Base-by-base conservation (phyloP, 2,113 vertebrate species). In the Leucopsar rothschildi region DNA sequence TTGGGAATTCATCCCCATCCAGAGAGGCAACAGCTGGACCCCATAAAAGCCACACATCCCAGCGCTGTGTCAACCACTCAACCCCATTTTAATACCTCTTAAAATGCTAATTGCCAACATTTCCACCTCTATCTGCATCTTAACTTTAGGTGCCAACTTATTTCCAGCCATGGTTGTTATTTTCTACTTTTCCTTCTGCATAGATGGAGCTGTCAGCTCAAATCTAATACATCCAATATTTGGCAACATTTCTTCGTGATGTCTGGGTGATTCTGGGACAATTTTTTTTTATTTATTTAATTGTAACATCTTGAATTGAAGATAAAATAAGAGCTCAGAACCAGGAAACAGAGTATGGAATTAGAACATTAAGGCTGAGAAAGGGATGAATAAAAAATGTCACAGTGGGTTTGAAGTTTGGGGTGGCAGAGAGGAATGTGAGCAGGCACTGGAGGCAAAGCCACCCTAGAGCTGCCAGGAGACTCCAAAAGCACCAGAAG, bases 241-340 rank as follows among this genome's bases (percentile, higher is more conserved):
- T 56, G 76, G 84, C 61, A 92, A 52, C 94, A 86, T 37, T 86
- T 66, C 47, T 56, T 69, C 2, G 1, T 24, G 56, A 63, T 82
- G 91, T 94, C 65, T 49, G 49, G 33, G 77, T 50, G 5, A 6
- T 35, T 83, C 42, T 59, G 56, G 49, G 65, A 72, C 24, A 84
- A 55, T 25, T 78, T 40, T 39, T 42, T 28, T 61, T n/a, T 17
- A 35, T 35, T 35, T 35, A 35, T 6, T 45, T 27, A 22, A 2
- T 19, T 4, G 7, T 18, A 49, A 57, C 19, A 77, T 39, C 52
- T 82, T 68, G 59, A 79, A 79, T 29, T 27, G 17, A 86, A 93
- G 79, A 84, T 50, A 82, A 93, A 66, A 72, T 5, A 39, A 42
- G n/a, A 93, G 72, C 77, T 82, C 76, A 84, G 95, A 94, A 53